Evolutionary conservation across 2,113 vertebrate genomes (phyloP), one percentile per base, ranked within the genome.

Genomic region (Caracal caracal): DNA sequence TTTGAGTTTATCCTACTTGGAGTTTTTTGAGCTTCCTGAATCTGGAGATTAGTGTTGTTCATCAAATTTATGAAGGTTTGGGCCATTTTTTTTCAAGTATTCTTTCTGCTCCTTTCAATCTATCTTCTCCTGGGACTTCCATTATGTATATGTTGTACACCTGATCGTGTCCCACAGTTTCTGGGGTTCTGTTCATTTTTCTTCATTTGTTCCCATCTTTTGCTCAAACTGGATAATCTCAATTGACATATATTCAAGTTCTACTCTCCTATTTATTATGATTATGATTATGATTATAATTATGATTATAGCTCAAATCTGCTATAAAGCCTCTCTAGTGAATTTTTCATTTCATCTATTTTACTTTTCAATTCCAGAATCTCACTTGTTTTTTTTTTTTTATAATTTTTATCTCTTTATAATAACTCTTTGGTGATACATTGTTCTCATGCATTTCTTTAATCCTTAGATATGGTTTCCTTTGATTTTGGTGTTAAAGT

Each of bases 311-410:
- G 7, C 20, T 94, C 78, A 88, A 70, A 94, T 83, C 17, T 59
- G 1, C 20, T 81, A 8, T 66, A 81, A 40, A 90, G 24, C 12
- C 17, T 53, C 61, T 47, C 19, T 13, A 88, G n/a, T 76, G 37
- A 78, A 70, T 82, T 79, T 88, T 84, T 92, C 47, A 79, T 61
- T 53, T 80, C 65, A 76, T 22, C 59, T 35, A 68, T 78, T 96
- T 90, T 86, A 65, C 51, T 85, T 75, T 81, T 90, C 47, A 86
- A 85, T 30, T 81, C 43, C 47, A 96, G 40, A 80, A 93, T 86
- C 65, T 90, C 37, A 59, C 61, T 73, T 70, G 17, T 47, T 84
- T 43, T 49, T 47, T 84, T 43, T 49, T 37, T 56, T 92, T 63
- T 33, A 65, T 63, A 61, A 78, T 68, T 83, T 61, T n/a, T 84